Base-by-base conservation (phyloP, 2,888 invertebrate species). In the Vesta saturnalis region DNA sequence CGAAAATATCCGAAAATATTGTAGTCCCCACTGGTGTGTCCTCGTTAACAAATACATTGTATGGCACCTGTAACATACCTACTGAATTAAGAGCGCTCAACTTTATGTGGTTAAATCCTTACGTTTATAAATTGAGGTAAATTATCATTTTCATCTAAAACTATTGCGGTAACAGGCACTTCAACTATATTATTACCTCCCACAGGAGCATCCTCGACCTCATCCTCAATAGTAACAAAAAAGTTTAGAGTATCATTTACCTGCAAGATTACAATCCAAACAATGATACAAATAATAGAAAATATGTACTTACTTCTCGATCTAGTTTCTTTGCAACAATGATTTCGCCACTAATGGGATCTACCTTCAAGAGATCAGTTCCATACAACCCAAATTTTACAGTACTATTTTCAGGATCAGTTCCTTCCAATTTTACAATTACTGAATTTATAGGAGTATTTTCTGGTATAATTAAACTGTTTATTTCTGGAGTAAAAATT, bases 131-230 rank as follows among this genome's bases (percentile, higher is more conserved):
- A 94, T 65, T 87, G 87, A 5, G 96, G 95, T 30, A 93, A 88
- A 83, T 95, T 95, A 80, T 96, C 96, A 81, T 96, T 96, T 78
- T 94, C 94, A 79, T 96, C 96, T 8, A 93, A 85, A 14, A 96
- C 90, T 69, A 95, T 94, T 69, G 95, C 92, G 23, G 91, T 92
- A 52, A 94, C 91, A 1, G 93, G 91, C 6, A 91, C 90, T 74
- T 90, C 88, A 12, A 93, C 91, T 69, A 93, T 84, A 83, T 94
- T 94, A 61, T 88, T 88, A 12, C 87, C 88, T 10, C 89, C 89
- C 71, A 87, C 86, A 19, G 85, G 85, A 67, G 85, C 84, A 12
- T 84, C 85, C 54, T 86, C 86, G 1, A 92, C 90, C 73, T 89
- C 88, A 79, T 94, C 95, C 83, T 94, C 92, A 71, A 95, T 89